Conservation (phyloP, 2,113 vertebrate genomes). For the Ophiodon elongatus region DNA sequence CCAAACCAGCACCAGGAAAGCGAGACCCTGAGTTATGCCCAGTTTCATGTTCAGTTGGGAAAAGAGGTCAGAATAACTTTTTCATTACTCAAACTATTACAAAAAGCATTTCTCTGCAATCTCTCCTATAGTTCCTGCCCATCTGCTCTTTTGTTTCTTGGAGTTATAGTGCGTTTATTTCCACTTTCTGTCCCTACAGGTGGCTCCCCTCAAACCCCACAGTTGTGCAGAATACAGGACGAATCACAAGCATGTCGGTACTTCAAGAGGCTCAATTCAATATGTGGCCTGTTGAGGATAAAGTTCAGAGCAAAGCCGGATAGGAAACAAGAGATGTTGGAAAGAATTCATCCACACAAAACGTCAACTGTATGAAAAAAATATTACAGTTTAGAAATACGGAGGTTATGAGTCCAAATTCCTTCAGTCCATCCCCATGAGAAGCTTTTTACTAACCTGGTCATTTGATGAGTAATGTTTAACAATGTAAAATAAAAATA, state of each 20-base stretch:
- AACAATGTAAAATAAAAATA: background rate
- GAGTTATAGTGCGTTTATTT: background rate
- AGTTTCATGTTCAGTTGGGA: background rate
- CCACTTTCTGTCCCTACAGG: background rate
- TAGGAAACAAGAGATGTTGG: background rate
- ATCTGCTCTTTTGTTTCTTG: background rate
- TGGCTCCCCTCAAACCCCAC: background rate
- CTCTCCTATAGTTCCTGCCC: background rate
- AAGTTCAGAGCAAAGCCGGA: background rate
- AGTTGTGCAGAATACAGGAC: conserved; percentile 12
- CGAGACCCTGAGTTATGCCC: background rate
- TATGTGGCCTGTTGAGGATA: background rate
- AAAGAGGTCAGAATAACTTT: conserved; percentile 28
- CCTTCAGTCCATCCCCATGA: background rate
- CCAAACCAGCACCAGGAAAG: background rate
- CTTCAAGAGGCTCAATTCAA: background rate
- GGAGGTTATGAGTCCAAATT: background rate
- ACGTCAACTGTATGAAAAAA: background rate
- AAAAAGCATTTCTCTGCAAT: background rate
- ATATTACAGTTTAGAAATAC: background rate
- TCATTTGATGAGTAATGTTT: background rate
- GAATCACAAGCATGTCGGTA: too few relatives aligned
- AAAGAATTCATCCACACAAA: background rate
- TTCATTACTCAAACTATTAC: background rate
- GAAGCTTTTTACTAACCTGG: background rate